A percentile compares a stretch with the other conserved stretches of the same genome.
phyloP scores from a whole-genome alignment of 1,140 invertebrate genomes.

The Trissolcus basalis region DNA sequence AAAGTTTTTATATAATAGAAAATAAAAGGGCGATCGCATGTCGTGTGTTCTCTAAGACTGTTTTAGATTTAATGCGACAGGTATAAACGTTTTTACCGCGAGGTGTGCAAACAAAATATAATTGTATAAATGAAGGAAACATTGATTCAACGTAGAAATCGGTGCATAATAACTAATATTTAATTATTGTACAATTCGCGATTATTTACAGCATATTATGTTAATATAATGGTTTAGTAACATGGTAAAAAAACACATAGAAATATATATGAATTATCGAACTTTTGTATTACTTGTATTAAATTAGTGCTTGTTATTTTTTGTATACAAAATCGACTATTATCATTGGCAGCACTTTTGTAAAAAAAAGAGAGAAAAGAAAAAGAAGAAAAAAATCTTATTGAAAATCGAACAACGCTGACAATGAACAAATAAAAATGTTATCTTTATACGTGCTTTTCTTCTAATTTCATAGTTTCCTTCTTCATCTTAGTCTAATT shows the following conservation, averaged over 20 bases:
- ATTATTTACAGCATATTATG: conserved; percentile 21
- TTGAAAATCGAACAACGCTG: conserved; percentile 24
- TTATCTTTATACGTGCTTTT: conserved; percentile 29
- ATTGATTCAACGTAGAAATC: conserved; percentile 24
- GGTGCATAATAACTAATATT: conserved; percentile 42
- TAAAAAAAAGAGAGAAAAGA: conserved; percentile 12
- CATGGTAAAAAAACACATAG: conserved; percentile 45
- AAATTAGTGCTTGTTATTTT: conserved; percentile 63
- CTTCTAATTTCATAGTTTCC: conserved; percentile 3
- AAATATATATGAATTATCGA: conserved; percentile 4
- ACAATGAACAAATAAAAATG: conserved; percentile 48
- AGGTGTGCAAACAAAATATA: conserved; percentile 20
- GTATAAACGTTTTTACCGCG: conserved; percentile 37
- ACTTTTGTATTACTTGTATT: conserved; percentile 60
- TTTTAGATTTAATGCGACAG: conserved; percentile 59
- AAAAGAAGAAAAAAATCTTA: not conserved
- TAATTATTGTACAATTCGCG: conserved; percentile 36
- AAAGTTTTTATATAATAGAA: conserved; percentile 61
- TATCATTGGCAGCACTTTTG: conserved; percentile 43
- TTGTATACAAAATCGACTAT: conserved; percentile 63
- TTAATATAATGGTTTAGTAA: conserved; percentile 22
- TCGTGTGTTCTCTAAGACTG: conserved; percentile 63
- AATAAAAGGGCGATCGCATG: conserved; percentile 26
- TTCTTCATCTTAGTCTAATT: not conserved
- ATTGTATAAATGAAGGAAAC: conserved; percentile 25